Evolutionary conservation across 1,140 invertebrate genomes (phyloP), one percentile per base, ranked within the genome.

Genomic region (Ephestia elutella): DNA sequence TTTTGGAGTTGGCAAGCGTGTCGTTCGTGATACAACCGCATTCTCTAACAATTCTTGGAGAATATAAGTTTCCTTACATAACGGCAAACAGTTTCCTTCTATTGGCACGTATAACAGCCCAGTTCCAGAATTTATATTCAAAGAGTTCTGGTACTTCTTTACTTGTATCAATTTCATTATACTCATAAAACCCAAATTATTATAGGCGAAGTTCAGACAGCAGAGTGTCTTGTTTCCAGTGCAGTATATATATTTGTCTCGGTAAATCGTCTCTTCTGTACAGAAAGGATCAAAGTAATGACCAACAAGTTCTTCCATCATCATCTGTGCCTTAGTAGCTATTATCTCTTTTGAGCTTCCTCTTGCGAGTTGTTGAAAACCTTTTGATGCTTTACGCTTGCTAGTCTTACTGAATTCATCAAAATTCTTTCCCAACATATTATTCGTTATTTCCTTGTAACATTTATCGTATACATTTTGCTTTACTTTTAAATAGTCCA

Each of bases 151-250:
- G 21, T 64, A 62, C 9, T 30, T 13, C 58, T 66, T 20, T 53
- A 72, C 63, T 5, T 54, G 51, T 5, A 50, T 10, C 32, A 72
- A 49, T 19, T 53, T 49, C 30, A 20, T 28, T 28, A 56, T 55
- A 38, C 35, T 62, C 20, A 13, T 0, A 15, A 18, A 44, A 8
- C 57, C 54, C 19, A 73, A 49, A 9, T 63, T 17, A 54, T 73
- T 73, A 60, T 68, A 66, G 10, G 66, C 55, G 18, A 73, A 48
- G 49, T 68, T 71, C 11, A 73, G 28, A 13, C 49, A 66, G 3
- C 55, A 56, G 11, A 73, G 60, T 10, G 38, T 50, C 18, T 38
- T 58, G 32, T 73, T 73, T 0, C 71, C 71, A 7, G 57, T 49
- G n/a, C 54, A 70, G 57, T 61, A 63, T 30, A 64, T 10, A n/a